Conservation (phyloP, 2,888 invertebrate genomes). For the Microplitis deprimator region DNA sequence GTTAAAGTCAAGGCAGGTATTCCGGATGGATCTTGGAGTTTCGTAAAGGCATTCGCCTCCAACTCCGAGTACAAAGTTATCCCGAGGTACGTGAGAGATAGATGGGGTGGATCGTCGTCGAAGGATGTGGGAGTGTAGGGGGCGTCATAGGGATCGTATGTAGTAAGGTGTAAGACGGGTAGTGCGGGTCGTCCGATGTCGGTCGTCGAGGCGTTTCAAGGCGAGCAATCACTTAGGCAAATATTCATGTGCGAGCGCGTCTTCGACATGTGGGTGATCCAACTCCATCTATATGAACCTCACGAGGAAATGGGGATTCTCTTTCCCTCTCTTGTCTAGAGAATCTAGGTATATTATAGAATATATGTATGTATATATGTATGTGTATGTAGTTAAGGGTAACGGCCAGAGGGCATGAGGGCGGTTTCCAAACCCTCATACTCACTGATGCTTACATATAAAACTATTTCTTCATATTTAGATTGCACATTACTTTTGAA, state of each 20-base stretch:
- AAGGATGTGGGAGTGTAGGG: slow-evolving; percentile 20
- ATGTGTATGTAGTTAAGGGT: not conserved
- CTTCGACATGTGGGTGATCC: slow-evolving; percentile 63
- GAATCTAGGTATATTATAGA: not conserved
- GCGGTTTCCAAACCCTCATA: slow-evolving; percentile 8
- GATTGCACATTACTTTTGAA: slow-evolving; percentile 5
- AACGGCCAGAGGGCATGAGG: slow-evolving; percentile 21
- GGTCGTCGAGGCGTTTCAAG: slow-evolving; percentile 47
- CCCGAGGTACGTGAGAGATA: slow-evolving; percentile 46
- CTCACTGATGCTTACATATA: slow-evolving; percentile 1
- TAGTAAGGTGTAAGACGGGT: slow-evolving; percentile 25
- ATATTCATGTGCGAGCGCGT: slow-evolving; percentile 67
- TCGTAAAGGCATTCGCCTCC: slow-evolving; percentile 42
- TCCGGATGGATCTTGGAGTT: slow-evolving; percentile 47
- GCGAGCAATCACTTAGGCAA: slow-evolving; percentile 67
- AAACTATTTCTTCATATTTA: slow-evolving; percentile 5
- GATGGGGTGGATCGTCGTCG: slow-evolving; percentile 40
- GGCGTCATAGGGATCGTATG: slow-evolving; percentile 8
- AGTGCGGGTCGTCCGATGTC: slow-evolving; percentile 26
- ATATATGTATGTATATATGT: no score
- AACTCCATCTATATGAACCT: not conserved
- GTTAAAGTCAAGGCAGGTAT: slow-evolving; percentile 38
- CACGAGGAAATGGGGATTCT: slow-evolving; percentile 17
- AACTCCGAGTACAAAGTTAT: slow-evolving; percentile 53
- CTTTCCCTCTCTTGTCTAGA: not conserved